Conservation (phyloP, 2,797 vertebrate genomes). For the Astyanax mexicanus region DNA sequence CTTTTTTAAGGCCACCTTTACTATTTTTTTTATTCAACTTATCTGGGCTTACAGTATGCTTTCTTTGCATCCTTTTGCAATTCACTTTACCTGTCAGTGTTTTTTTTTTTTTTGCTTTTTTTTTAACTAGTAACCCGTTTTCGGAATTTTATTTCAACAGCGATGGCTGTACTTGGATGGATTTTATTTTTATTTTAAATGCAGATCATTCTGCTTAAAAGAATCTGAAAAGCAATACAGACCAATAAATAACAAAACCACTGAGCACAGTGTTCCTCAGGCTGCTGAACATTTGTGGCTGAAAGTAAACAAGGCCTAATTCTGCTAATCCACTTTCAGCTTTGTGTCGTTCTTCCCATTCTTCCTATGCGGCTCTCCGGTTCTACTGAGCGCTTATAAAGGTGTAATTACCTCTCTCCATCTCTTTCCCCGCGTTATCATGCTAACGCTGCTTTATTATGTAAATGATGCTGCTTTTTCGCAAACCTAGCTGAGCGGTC, state of each 20-base stretch:
- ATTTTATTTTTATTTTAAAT: too few species aligned
- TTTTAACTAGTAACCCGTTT: too few species aligned
- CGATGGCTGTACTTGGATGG: too few species aligned
- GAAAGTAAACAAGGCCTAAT: slow-evolving; percentile 1
- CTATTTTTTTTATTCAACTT: too few species aligned
- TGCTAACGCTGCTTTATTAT: slow-evolving; percentile 51
- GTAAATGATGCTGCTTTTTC: slow-evolving; percentile 52
- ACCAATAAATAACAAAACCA: neutral
- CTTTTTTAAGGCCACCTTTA: too few species aligned
- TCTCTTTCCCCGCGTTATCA: slow-evolving; percentile 45
- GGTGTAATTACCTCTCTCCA: slow-evolving; percentile 60
- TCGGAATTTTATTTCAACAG: too few species aligned
- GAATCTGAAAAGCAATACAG: too few species aligned
- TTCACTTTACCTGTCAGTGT: too few species aligned
- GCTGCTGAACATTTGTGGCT: neutral
- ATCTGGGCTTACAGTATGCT: too few species aligned
- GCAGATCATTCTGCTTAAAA: too few species aligned
- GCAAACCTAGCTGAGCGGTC: slow-evolving; percentile 44
- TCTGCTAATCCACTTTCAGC: slow-evolving; percentile 5
- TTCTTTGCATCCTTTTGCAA: too few species aligned
- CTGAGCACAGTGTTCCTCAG: neutral
- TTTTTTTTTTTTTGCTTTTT: too few species aligned
- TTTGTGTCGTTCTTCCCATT: neutral
- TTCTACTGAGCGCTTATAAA: slow-evolving; percentile 48
- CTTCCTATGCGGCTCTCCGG: slow-evolving; percentile 10